Percentiles rank a stretch among this genome's conserved stretches.
These are phyloP conservation scores for Cephus sareptanus DNA, from an alignment of 2,888 invertebrate species.

Conservation along the genomic window DNA sequence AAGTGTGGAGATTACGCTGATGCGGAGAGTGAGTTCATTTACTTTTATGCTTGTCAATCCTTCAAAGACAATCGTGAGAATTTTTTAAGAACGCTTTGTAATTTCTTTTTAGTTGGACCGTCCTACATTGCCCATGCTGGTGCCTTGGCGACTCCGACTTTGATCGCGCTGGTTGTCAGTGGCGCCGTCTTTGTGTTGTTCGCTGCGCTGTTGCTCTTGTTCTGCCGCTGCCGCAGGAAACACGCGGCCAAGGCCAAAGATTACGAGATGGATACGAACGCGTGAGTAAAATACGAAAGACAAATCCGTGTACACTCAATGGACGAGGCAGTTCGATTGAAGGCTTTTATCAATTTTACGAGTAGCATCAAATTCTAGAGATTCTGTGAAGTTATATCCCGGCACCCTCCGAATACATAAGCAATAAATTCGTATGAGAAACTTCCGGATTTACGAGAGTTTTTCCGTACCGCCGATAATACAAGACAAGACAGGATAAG, in stretches of 20 bases:
- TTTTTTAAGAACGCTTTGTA: conserved; percentile 15
- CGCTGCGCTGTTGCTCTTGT: conserved; percentile 80
- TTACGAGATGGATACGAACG: conserved; percentile 86
- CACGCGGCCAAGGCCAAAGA: conserved; percentile 86
- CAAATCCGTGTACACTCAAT: background rate
- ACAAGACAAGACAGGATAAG: background rate
- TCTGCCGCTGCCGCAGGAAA: conserved; percentile 87
- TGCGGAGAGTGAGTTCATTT: conserved; percentile 78
- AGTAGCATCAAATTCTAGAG: background rate
- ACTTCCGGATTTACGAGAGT: background rate
- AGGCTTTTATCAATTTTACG: background rate
- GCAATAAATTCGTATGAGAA: background rate
- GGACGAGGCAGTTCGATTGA: background rate
- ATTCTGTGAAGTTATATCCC: background rate
- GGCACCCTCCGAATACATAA: background rate
- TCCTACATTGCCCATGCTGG: conserved; percentile 84
- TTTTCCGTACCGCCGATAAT: background rate
- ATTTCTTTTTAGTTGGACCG: conserved; percentile 76
- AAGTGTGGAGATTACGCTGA: conserved; percentile 87
- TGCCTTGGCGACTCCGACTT: conserved; percentile 80
- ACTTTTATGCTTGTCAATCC: background rate
- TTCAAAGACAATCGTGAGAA: background rate
- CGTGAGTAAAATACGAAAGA: conserved; percentile 55
- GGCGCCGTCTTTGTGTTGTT: conserved; percentile 84
- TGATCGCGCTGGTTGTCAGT: conserved; percentile 82